Base-by-base conservation (phyloP, 2,888 invertebrate genomes). In the Rhamnusium bicolor region DNA sequence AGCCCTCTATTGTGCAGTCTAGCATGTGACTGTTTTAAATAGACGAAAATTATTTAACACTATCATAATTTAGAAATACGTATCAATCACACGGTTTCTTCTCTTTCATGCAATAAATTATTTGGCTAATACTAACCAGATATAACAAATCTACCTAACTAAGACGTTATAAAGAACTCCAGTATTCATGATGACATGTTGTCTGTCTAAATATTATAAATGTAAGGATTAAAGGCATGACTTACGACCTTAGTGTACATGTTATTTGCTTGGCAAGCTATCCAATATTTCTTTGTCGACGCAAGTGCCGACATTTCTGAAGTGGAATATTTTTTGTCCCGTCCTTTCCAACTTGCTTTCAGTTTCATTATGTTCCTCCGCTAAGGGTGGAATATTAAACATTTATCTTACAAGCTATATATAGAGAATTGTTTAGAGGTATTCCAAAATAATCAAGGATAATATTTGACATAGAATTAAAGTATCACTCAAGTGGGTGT, bases 261-360 rank as follows among this genome's bases (percentile, higher is more conserved):
- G 74, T 68, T 71, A 74, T 67, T 69, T 74, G 75, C 80, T 79
- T 81, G 77, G 77, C 81, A 83, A 83, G 83, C 81, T 76, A 80
- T 78, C 80, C 79, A 83, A 84, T 84, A 83, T 81, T 80, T 80
- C 78, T 75, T 74, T 74, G 76, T 79, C 78, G 75, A 71, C 75
- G 73, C 79, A 80, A 82, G 80, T 81, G 82, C 81, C 77, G 81
- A 81, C 80, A 78, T 76, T 71, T 77, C 81, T 78, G 78, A 77
- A 81, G 81, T 79, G 77, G 80, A 76, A 73, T 77, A 76, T 79
- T 81, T 80, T 81, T 81, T 74, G 70, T 62, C 27, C 53, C 56
- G 63, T 69, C 32, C 58, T 56, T 56, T 24, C 14, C 56, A 56
- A 27, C 58, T 58, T 32, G 29, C 58, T 70, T 73, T 56, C 69